Percentiles rank a stretch among this genome's conserved stretches.
phyloP scores from a whole-genome alignment of 2,797 vertebrate genomes.

The Chelon auratus region DNA sequence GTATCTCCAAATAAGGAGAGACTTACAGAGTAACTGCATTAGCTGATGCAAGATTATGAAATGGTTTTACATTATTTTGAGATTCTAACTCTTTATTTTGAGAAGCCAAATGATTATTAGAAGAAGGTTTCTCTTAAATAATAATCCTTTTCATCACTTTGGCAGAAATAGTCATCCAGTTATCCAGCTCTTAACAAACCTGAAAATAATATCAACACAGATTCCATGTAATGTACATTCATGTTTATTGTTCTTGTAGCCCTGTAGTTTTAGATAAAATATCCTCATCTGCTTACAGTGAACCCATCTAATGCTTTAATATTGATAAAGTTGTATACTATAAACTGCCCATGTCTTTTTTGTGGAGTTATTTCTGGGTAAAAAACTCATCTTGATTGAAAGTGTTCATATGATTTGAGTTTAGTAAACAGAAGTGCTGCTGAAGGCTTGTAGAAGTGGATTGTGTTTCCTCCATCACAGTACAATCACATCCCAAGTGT shows the following conservation, averaged over 20 bases:
- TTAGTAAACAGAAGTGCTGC: constrained; percentile 48
- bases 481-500: constrained; percentile 1
- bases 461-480: neutral
- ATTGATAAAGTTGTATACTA: constrained; percentile 21
- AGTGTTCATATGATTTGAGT: constrained; percentile 16
- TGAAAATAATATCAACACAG: neutral
- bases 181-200: neutral
- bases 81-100: no score
- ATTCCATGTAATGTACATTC: constrained; percentile 9
- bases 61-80: no score
- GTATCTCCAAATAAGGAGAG: no score
- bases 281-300: neutral
- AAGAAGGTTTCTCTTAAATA: no score
- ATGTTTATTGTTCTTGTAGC: constrained; percentile 18
- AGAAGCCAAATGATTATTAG: no score
- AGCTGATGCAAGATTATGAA: no score
- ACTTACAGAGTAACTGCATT: no score
- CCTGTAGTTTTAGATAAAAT: constrained; percentile 22
- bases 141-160: no score
- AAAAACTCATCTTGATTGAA: constrained; percentile 25
- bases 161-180: neutral
- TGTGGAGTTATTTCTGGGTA: constrained; percentile 12
- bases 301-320: constrained; percentile 16
- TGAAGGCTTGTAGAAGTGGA: neutral
- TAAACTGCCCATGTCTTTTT: constrained; percentile 18